These are phyloP conservation scores for Labeo catla DNA, from an alignment of 2,113 vertebrate species.

Conservation along the genomic window DNA sequence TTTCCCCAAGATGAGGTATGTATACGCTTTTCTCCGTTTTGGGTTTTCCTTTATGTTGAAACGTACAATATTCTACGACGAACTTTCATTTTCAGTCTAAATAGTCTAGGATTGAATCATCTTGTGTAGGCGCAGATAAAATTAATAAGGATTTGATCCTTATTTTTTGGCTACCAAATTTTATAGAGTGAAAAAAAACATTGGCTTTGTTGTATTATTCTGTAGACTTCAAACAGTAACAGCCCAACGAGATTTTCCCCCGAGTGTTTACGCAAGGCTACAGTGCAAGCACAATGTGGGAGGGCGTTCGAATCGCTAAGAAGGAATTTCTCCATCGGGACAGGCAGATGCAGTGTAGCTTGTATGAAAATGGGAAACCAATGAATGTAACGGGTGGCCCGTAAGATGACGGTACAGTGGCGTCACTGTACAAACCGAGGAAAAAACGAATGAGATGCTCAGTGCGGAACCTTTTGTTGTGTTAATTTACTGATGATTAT, in stretches of 20 bases:
- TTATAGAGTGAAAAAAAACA: neutral
- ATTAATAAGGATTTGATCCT: neutral
- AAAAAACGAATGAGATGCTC: conserved; percentile 66
- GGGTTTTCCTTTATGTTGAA: neutral
- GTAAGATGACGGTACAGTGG: conserved; percentile 72
- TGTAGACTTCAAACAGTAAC: conserved; percentile 14
- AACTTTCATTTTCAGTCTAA: neutral
- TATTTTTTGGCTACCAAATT: neutral
- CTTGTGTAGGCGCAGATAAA: neutral
- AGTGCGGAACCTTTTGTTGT: conserved; percentile 44
- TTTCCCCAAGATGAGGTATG: conserved; percentile 91
- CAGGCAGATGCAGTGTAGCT: conserved; percentile 63
- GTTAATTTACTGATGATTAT: conserved; percentile 24
- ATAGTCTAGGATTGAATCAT: neutral
- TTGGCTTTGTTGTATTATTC: conserved; percentile 13
- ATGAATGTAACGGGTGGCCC: conserved; percentile 64
- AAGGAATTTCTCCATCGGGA: conserved; percentile 65
- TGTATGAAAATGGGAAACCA: conserved; percentile 71
- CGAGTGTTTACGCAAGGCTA: conserved; percentile 24
- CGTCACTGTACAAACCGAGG: conserved; percentile 75
- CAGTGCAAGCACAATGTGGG: conserved; percentile 17
- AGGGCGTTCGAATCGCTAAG: conserved; percentile 28
- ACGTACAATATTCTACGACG: neutral
- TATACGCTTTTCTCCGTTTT: conserved; percentile 39
- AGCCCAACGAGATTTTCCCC: conserved; percentile 3